phyloP scores from a whole-genome alignment of 2,797 vertebrate species.

The Pyrocephalus nanus region DNA sequence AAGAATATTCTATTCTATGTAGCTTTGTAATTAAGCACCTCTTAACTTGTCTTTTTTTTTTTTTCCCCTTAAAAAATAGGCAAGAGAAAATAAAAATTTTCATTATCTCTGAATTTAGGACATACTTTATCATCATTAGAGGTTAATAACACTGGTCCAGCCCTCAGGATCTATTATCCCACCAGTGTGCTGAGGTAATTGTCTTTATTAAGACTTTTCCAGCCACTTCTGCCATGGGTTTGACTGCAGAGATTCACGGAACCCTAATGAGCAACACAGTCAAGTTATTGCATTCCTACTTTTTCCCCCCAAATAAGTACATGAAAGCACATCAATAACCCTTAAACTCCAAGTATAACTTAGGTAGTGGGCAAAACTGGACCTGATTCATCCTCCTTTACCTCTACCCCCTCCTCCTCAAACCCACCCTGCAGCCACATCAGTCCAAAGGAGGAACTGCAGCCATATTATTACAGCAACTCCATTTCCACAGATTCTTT shows the following conservation, averaged over 20 bases:
- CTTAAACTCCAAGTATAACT: too few relatives aligned
- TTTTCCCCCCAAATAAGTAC: too few relatives aligned
- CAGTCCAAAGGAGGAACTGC: too few relatives aligned
- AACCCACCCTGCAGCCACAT: too few relatives aligned
- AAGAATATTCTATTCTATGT: background rate
- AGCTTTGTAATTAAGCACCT: background rate
- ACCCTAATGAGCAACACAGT: background rate
- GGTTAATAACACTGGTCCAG: background rate
- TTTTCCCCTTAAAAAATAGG: background rate
- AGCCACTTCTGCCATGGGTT: background rate
- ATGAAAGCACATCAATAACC: too few relatives aligned
- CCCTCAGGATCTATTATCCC: background rate
- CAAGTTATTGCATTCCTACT: background rate
- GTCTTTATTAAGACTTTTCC: background rate
- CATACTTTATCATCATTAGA: background rate
- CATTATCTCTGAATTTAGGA: background rate
- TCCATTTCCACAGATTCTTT: too few relatives aligned
- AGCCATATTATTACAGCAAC: too few relatives aligned
- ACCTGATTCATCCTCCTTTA: too few relatives aligned
- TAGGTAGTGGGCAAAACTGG: too few relatives aligned
- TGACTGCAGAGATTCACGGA: background rate
- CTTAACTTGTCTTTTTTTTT: background rate
- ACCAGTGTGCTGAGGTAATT: background rate
- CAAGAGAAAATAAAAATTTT: background rate
- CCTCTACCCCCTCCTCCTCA: too few relatives aligned